A percentile compares a stretch with the other conserved stretches of the same genome.
phyloP scores from a whole-genome alignment of 2,797 vertebrate genomes.

The Antennarius maculatus region DNA sequence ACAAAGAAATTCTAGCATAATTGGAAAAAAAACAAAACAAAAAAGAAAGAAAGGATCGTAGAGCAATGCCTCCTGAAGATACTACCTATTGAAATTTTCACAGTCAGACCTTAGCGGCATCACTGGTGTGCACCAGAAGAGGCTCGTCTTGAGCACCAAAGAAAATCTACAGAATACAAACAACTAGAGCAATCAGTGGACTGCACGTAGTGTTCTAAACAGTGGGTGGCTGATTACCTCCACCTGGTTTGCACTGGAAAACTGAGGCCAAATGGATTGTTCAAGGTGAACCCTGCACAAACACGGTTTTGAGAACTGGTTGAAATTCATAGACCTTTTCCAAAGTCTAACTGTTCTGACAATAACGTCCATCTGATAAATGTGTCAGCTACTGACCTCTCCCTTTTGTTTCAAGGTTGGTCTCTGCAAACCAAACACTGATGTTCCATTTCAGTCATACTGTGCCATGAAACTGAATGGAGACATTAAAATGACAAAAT shows the following conservation, averaged over 20 bases:
- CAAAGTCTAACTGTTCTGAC: conserved; percentile 21
- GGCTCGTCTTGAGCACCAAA: conserved; percentile 36
- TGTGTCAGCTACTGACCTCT: conserved; percentile 18
- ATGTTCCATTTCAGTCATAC: conserved; percentile 3
- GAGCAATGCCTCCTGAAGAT: too few species aligned
- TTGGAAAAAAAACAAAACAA: too few species aligned
- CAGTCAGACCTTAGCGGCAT: conserved; percentile 16
- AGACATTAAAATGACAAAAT: conserved; percentile 4
- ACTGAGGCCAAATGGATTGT: conserved; percentile 66
- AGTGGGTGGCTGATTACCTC: conserved; percentile 65
- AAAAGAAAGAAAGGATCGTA: too few species aligned
- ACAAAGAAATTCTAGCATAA: too few species aligned
- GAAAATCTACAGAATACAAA: conserved; percentile 44
- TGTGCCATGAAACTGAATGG: neutral
- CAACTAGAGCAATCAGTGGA: conserved; percentile 66
- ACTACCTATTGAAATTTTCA: conserved; percentile 9
- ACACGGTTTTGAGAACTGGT: conserved; percentile 43
- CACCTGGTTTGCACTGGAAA: conserved; percentile 46
- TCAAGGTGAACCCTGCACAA: conserved; percentile 52
- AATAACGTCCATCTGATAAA: conserved; percentile 26
- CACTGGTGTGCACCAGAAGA: conserved; percentile 29
- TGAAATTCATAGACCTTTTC: conserved; percentile 24
- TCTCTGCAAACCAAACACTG: neutral
- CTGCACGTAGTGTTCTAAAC: conserved; percentile 61
- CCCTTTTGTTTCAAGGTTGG: conserved; percentile 23